Evolutionary conservation across 2,888 invertebrate genomes (phyloP), one percentile per base, ranked within the genome.

Genomic region (Eupithecia exiguata): DNA sequence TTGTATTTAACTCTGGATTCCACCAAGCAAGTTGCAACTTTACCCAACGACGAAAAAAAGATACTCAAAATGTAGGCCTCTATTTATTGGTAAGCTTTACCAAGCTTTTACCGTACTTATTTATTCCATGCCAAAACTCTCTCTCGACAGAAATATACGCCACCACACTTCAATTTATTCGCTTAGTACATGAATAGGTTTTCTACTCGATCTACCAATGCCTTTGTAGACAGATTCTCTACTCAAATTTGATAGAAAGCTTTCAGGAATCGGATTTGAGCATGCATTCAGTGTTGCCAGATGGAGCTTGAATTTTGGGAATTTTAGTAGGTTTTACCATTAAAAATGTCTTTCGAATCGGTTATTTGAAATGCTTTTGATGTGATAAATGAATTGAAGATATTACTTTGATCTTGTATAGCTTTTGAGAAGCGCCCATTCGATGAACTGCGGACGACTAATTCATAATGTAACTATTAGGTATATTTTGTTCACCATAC

Each of bases 211-310:
- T 76, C 69, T 65, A 65, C 70, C 61, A 61, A 70, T 68, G 46
- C 70, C 70, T 61, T 75, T 73, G 72, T 70, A 30, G 72, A 63
- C 72, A 46, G 68, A 72, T 75, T 63, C 70, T 25, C 43, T 53
- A 70, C 71, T 65, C 73, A 69, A 70, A 69, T 61, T 65, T 66
- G 74, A 75, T 74, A 71, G 71, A 74, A 75, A 73, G 62, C 71
- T 71, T 74, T 69, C 68, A 63, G 68, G 69, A 74, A 73, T 76
- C 73, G 68, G 61, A 74, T 74, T 75, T 69, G 43, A n/a, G 67
- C 69, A 70, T 72, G 73, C 73, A 65, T 68, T 38, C n/a, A 43
- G 43, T 43, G 69, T 36, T 43, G 25, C 43, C 40, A 40, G 74
- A 65, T 65, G 49, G 61, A 30, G 72, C 46, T 21, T 62, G 35